Conservation (phyloP, 64 coral and sea anemone genomes). For the Trachythela sp. region DNA sequence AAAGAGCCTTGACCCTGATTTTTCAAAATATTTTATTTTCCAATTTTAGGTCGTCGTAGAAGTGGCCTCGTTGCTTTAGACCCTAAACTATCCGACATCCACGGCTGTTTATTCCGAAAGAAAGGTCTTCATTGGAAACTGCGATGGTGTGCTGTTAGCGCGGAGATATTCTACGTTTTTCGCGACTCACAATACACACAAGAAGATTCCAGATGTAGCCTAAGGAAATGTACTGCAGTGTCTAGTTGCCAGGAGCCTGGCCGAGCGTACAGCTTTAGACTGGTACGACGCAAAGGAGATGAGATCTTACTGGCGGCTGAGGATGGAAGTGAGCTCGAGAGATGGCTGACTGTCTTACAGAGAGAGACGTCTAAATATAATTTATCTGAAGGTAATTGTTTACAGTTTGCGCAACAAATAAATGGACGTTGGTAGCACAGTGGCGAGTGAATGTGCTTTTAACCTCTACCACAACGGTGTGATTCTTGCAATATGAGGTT, state of each 20-base stretch:
- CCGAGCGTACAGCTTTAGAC: background rate
- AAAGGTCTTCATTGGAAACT: background rate
- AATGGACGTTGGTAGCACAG: background rate
- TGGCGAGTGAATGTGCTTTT: background rate
- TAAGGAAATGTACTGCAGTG: background rate
- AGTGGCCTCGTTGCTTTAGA: background rate
- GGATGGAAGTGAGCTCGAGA: background rate
- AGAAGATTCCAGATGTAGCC: background rate
- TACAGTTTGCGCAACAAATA: background rate
- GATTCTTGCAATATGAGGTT: too few relatives aligned
- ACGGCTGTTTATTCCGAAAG: constrained; percentile 6
- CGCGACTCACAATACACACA: background rate
- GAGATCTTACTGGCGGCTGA: background rate
- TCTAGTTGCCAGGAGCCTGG: background rate
- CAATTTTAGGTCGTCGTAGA: background rate
- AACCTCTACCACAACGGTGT: background rate
- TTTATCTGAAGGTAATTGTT: background rate
- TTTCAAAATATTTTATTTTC: too few relatives aligned
- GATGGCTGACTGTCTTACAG: background rate
- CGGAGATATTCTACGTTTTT: background rate
- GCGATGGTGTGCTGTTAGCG: background rate
- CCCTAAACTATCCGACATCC: background rate
- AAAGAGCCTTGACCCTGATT: too few relatives aligned
- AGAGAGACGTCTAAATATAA: background rate
- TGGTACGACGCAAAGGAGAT: background rate